phyloP scores from a whole-genome alignment of 2,888 invertebrate species.

The Himalopsyche japonica region DNA sequence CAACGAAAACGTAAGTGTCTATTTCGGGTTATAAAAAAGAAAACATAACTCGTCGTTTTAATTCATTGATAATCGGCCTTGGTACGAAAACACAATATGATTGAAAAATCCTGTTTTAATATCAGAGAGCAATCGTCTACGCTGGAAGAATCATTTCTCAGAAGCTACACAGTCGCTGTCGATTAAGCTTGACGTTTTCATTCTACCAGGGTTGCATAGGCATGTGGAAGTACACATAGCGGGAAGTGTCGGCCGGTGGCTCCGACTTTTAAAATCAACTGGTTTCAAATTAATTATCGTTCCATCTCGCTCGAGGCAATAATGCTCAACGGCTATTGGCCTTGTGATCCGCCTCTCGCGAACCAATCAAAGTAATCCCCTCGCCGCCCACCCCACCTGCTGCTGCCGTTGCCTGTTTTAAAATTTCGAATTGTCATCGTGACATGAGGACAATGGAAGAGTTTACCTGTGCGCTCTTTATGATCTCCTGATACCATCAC shows the following conservation, averaged over 20 bases:
- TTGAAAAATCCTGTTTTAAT: not conserved
- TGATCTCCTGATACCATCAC: conserved; percentile 22
- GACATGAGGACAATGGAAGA: conserved; percentile 19
- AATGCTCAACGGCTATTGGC: conserved; percentile 21
- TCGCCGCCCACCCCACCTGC: conserved; percentile 20
- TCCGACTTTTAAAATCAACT: conserved; percentile 11
- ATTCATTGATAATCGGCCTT: not conserved
- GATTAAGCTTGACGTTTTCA: conserved; percentile 3
- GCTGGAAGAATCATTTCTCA: not conserved
- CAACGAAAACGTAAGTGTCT: not conserved
- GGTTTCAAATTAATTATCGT: conserved; percentile 26
- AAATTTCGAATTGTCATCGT: conserved; percentile 36
- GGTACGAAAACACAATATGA: not conserved
- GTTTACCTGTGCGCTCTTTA: conserved; percentile 31
- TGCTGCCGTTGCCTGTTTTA: conserved; percentile 20
- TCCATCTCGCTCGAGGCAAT: conserved; percentile 5
- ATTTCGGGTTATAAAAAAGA: not conserved
- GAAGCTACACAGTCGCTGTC: not conserved
- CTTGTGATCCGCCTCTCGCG: conserved; percentile 21
- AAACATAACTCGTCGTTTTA: not conserved
- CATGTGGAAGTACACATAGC: not conserved
- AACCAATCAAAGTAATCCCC: conserved; percentile 24
- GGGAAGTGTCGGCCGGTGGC: not conserved
- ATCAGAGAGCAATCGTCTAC: not conserved
- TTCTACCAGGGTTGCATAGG: not conserved